Percentiles rank a stretch among this genome's conserved stretches.
Evolutionary conservation across 2,797 vertebrate genomes (phyloP).

Genomic region (Hoplostethus atlanticus): DNA sequence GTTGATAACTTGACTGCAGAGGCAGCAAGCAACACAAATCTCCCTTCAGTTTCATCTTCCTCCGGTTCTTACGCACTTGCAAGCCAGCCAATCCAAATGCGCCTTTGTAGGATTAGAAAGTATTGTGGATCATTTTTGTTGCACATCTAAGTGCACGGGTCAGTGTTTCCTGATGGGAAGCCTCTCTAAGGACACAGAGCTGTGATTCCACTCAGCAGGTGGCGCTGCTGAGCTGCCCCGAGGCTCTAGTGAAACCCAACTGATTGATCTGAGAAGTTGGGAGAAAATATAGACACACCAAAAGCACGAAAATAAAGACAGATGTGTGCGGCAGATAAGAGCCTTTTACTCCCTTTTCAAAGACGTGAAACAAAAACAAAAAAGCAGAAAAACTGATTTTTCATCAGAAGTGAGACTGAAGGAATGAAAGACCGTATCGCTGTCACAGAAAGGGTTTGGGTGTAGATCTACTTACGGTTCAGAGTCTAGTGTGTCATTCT

Average conservation of each 20-base stretch:
- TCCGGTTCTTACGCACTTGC: conserved; percentile 67
- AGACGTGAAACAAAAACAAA: conserved; percentile 35
- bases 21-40: conserved; percentile 44
- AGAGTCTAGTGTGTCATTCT: conserved; percentile 96
- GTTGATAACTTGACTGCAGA: conserved; percentile 38
- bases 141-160: too few relatives aligned
- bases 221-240: conserved; percentile 49
- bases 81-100: conserved; percentile 67
- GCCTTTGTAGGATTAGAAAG: conserved; percentile 61
- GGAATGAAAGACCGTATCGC: neutral
- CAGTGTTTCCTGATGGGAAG: neutral
- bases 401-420: conserved; percentile 5
- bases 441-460: neutral
- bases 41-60: conserved; percentile 57
- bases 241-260: conserved; percentile 18
- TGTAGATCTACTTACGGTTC: conserved; percentile 92
- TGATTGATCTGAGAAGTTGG: conserved; percentile 42
- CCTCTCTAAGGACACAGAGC: conserved; percentile 1
- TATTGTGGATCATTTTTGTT: neutral
- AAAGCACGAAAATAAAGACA: conserved; percentile 57
- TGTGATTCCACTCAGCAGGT: conserved; percentile 46
- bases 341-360: conserved; percentile 2
- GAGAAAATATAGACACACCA: conserved; percentile 46
- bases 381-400: conserved; percentile 3
- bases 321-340: conserved; percentile 48